A percentile compares a stretch with the other conserved stretches of the same genome.
Conservation (phyloP, 1,140 invertebrate genomes). For the Drosophila elegans region DNA sequence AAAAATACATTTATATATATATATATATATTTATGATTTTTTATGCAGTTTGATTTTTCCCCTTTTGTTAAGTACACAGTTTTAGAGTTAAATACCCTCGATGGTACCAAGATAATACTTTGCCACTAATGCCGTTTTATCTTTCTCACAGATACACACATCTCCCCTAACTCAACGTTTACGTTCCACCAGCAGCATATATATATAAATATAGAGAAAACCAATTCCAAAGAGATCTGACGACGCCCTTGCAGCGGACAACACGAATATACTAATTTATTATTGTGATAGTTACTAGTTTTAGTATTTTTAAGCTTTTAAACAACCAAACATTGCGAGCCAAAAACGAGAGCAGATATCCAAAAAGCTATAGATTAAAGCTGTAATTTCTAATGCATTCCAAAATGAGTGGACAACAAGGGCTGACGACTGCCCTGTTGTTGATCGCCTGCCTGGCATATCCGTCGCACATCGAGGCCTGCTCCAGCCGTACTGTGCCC, state of each 20-base stretch:
- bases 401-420: conserved; percentile 43
- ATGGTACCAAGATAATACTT: background rate
- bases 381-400: conserved; percentile 30
- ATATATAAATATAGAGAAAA: conserved; percentile 17
- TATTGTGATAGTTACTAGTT: conserved; percentile 67
- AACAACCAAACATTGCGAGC: conserved; percentile 47
- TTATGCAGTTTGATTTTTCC: conserved; percentile 35
- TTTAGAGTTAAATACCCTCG: conserved; percentile 8
- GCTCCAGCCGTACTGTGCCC: conserved; percentile 93
- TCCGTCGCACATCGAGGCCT: conserved; percentile 87
- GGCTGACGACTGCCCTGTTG: conserved; percentile 42
- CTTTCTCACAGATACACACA: conserved; percentile 71
- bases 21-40: conserved; percentile 37
- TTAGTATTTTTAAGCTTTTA: conserved; percentile 45
- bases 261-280: conserved; percentile 31
- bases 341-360: conserved; percentile 53
- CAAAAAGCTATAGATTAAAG: conserved; percentile 20
- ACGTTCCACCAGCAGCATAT: conserved; percentile 53
- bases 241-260: conserved; percentile 53
- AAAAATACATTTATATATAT: conserved; percentile 6
- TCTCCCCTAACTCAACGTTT: conserved; percentile 36
- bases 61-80: conserved; percentile 35
- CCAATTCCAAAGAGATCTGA: conserved; percentile 68
- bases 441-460: conserved; percentile 50
- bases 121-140: conserved; percentile 57